Evolutionary conservation across 92 coral and sea anemone genomes (phyloP).

Genomic region (Meandrina meandrites): DNA sequence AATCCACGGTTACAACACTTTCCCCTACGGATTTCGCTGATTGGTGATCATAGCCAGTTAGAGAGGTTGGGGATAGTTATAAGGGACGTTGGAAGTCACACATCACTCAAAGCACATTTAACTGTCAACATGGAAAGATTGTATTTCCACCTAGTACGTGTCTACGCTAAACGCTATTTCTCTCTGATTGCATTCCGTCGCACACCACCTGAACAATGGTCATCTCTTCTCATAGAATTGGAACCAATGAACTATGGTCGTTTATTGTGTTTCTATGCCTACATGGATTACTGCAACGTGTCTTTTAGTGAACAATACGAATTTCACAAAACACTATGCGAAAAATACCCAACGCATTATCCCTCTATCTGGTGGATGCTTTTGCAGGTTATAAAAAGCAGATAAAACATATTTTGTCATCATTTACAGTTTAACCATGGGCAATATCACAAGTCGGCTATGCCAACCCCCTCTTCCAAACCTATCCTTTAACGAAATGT

Average conservation of each 20-base stretch:
- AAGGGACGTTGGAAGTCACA: background rate
- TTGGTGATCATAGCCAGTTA: background rate
- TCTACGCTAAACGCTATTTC: background rate
- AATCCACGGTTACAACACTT: conserved; percentile 17
- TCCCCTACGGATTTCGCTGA: conserved; percentile 46
- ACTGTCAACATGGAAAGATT: background rate
- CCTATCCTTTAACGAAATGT: background rate
- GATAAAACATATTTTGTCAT: background rate
- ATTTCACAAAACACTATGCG: background rate
- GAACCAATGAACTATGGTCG: background rate
- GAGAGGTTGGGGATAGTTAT: background rate
- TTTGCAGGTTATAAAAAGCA: background rate
- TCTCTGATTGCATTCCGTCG: background rate
- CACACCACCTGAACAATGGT: background rate
- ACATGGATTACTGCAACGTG: background rate
- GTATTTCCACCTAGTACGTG: background rate
- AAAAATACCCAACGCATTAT: background rate
- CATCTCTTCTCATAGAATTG: background rate
- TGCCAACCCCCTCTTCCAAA: background rate
- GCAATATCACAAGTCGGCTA: background rate
- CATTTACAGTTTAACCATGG: conserved; percentile 1
- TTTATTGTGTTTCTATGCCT: background rate
- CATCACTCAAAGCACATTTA: too few species aligned
- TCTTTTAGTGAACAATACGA: background rate
- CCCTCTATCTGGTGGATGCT: conserved; percentile 14